These are phyloP conservation scores for Thunnus thynnus DNA, from an alignment of 2,113 vertebrate genomes.

Conservation along the genomic window DNA sequence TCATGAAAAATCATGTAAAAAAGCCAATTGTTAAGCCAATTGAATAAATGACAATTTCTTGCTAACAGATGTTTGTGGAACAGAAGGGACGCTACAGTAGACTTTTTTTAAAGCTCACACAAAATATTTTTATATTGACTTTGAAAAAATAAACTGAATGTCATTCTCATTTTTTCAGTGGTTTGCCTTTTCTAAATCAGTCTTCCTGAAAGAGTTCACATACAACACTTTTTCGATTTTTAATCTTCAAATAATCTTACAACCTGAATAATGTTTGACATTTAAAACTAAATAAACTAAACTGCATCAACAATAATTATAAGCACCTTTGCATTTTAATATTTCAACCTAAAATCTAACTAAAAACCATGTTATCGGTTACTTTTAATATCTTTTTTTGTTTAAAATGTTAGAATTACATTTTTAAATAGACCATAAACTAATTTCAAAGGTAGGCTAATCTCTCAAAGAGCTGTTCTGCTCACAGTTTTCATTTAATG, in stretches of 20 bases:
- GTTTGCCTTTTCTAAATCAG: not conserved
- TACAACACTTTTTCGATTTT: not conserved
- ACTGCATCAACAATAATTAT: not conserved
- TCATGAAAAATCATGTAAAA: too few species aligned
- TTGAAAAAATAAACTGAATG: not conserved
- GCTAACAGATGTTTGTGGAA: not conserved
- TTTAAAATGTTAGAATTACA: not conserved
- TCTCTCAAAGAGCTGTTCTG: slow-evolving; percentile 13
- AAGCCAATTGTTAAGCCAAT: too few species aligned
- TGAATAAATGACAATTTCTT: too few species aligned
- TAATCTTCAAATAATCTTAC: not conserved
- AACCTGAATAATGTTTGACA: not conserved
- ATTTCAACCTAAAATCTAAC: not conserved
- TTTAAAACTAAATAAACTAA: not conserved
- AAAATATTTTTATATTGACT: not conserved
- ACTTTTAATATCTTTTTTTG: not conserved
- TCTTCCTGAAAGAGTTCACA: not conserved
- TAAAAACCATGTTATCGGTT: not conserved
- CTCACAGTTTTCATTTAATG: slow-evolving; percentile 6
- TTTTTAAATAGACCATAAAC: not conserved
- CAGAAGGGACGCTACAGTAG: not conserved
- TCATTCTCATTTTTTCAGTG: not conserved
- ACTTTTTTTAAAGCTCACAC: not conserved
- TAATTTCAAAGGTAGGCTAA: slow-evolving; percentile 30
- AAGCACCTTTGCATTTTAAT: not conserved